Evolutionary conservation across 2,113 vertebrate species (phyloP), one percentile per base, ranked within the genome.

Genomic region (Panthera tigris): DNA sequence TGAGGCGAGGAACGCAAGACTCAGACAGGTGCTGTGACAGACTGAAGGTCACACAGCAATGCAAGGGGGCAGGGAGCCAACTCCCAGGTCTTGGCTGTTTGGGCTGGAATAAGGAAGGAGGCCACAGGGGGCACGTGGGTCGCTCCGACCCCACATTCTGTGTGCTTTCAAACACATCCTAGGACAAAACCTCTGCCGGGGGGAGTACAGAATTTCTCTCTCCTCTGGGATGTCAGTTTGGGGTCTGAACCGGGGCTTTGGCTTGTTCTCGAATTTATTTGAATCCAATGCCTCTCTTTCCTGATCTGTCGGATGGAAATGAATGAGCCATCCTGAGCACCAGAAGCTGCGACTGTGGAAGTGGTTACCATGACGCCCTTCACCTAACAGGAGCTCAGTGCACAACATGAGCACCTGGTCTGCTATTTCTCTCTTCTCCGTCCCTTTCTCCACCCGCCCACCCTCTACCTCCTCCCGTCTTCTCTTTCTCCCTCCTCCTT

Each of bases 331-430:
- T 39, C 61, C n/a, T 0, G 6, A 39, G 76, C 25, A 55, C 25
- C 0, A 11, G 63, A 41, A 23, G 41, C 5, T 4, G 21, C 1
- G 1, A 1, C 0, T 4, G 16, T 9, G 27, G 21, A 78, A 39
- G 76, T 3, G 33, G 36, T 39, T 23, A 23, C 25, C 45, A 52
- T 13, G 29, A 16, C 7, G 3, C 7, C 76, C 31, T 19, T 23
- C n/a, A 36, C 25, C 29, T 6, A 55, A 21, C 61, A 15, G 14
- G 39, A 65, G 61, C 16, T 23, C 63, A 31, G 48, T 6, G 11
- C 25, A 68, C 6, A 0, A 25, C 19, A 13, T 5, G 29, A 45
- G 2, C 7, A 27, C 2, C 1, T 10, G 8, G 23, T 66, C 57
- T 66, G 25, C 33, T 52, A 7, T n/a, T 57, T 36, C 9, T 25